Evolutionary conservation across 2,113 vertebrate genomes (phyloP).

Genomic region (Cricetomys ansorgei): DNA sequence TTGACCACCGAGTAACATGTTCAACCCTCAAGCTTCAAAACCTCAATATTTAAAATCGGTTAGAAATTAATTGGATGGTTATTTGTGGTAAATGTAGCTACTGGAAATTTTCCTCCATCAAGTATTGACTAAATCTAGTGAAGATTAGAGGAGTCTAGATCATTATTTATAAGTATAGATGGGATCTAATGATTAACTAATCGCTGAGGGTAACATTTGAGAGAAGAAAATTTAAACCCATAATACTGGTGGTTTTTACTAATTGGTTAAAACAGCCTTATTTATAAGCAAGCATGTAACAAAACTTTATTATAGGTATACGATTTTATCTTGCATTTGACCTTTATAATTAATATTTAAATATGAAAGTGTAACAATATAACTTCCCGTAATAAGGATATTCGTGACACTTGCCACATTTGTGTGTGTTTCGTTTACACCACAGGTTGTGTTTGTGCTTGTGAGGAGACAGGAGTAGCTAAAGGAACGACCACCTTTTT

Average conservation of each 20-base stretch:
- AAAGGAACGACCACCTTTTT: background rate
- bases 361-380: constrained; percentile 6
- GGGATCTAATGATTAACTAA: constrained; percentile 36
- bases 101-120: constrained; percentile 11
- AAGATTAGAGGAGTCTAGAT: constrained; percentile 5
- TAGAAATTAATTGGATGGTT: background rate
- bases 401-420: background rate
- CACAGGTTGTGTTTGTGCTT: constrained; percentile 1
- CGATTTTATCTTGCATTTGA: background rate
- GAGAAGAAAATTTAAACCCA: constrained; percentile 25
- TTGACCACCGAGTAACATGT: background rate
- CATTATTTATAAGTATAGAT: background rate
- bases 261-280: constrained; percentile 1
- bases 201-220: background rate
- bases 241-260: constrained; percentile 29
- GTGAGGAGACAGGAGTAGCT: background rate
- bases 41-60: background rate
- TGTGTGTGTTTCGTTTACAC: background rate
- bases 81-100: background rate
- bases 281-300: background rate
- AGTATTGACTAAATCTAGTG: background rate
- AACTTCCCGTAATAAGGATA: background rate
- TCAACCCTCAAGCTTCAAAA: background rate
- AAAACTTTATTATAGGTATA: background rate
- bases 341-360: constrained; percentile 48